Base-by-base conservation (phyloP, 1,140 invertebrate species). In the Asobara japonica region DNA sequence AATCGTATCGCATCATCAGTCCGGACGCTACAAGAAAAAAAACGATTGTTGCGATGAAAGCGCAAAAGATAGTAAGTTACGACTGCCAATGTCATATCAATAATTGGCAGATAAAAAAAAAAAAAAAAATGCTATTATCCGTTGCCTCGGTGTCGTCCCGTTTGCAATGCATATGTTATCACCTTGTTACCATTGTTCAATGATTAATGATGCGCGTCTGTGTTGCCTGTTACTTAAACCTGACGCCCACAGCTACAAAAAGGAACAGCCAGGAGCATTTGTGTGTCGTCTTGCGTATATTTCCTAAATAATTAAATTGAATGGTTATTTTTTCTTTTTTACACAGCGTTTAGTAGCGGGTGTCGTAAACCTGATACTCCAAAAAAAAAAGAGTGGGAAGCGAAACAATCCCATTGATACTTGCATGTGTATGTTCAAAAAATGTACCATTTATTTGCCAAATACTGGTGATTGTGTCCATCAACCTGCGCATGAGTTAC, bases 1-100 rank as follows among this genome's bases (percentile, higher is more conserved):
- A 76, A 71, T 82, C 72, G 75, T 78, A 74, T 77, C 80, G 76
- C 81, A 77, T 77, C 85, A 80, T 75, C 83, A 82, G 79, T 82
- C 66, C 70, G 82, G 84, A 80, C 85, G 84, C 77, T 86, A 85
- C 85, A 87, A 82, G 86, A 87, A 86, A 87, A 86, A 86, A 79
- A 87, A 86, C 82, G 84, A 85, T 69, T 86, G 85, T 84, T 87
- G 84, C 83, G 85, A 87, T 78, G 86, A 87, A 78, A 86, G 74
- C 82, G 72, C 80, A 74, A 79, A 80, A 83, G 84, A 86, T 83
- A 80, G 86, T 87, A 88, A 87, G 86, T 86, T 75, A 80, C 77
- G 76, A 71, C 72, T 72, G 69, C 72, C 60, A 74, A 73, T 33
- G 33, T 69, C 61, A 66, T 45, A 74, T 65, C 33, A 18, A 62